Evolutionary conservation across 2,113 vertebrate species (phyloP).

Genomic region (Ancistrus triradiatus): DNA sequence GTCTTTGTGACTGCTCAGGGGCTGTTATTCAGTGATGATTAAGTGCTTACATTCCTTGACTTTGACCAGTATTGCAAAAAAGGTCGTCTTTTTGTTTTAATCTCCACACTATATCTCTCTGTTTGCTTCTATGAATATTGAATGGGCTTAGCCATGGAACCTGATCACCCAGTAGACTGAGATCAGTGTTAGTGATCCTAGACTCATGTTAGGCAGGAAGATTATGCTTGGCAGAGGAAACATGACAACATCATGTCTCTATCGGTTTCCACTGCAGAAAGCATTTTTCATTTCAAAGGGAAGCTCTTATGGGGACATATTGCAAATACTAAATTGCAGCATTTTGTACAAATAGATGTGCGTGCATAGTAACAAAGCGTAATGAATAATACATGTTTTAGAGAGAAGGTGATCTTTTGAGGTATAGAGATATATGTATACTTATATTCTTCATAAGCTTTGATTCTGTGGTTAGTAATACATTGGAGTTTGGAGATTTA

Average conservation of each 20-base stretch:
- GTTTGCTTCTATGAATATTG: background rate
- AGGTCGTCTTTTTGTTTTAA: background rate
- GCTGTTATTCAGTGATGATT: background rate
- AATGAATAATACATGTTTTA: constrained; percentile 14
- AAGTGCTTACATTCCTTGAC: background rate
- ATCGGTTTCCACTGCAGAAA: too few relatives aligned
- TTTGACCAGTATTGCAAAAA: too few relatives aligned
- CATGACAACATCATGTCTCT: background rate
- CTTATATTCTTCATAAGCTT: too few relatives aligned
- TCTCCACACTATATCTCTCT: background rate
- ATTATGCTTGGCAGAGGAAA: background rate
- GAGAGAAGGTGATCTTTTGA: background rate
- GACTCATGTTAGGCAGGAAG: background rate
- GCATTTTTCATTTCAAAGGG: too few relatives aligned
- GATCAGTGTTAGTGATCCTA: background rate
- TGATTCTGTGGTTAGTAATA: too few relatives aligned
- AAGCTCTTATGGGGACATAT: too few relatives aligned
- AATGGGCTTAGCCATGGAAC: background rate
- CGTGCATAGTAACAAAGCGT: background rate
- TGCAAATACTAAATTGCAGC: too few relatives aligned
- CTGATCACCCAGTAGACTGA: background rate
- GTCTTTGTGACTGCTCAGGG: too few relatives aligned
- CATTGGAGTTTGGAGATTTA: too few relatives aligned
- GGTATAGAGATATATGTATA: too few relatives aligned
- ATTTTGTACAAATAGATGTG: constrained; percentile 1